Evolutionary conservation across 1,140 invertebrate genomes (phyloP).

Genomic region (Popillia japonica): DNA sequence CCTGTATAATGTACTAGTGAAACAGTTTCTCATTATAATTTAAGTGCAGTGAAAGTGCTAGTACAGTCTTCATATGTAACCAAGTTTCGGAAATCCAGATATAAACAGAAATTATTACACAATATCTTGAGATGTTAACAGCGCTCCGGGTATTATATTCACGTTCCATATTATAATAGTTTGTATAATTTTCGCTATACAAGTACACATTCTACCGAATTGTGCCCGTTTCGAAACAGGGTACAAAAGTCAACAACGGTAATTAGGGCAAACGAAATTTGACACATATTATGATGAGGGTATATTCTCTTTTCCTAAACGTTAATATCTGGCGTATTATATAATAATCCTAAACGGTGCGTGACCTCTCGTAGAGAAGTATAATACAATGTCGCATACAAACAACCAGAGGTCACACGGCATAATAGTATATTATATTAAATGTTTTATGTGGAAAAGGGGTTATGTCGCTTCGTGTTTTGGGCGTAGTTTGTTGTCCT

Average conservation of each 20-base stretch:
- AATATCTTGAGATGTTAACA: background rate
- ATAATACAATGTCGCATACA: background rate
- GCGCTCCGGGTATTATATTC: background rate
- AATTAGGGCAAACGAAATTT: constrained; percentile 27
- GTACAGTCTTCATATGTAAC: no score
- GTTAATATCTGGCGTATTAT: constrained; percentile 23
- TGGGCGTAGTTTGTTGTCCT: background rate
- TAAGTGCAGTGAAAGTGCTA: no score
- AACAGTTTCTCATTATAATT: no score
- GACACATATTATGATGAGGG: constrained; percentile 33
- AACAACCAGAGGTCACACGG: background rate
- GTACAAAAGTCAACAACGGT: constrained; percentile 26
- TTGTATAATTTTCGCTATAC: no score
- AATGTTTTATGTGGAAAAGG: background rate
- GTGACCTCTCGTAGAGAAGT: background rate
- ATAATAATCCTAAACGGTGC: constrained; percentile 1
- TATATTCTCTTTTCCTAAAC: background rate
- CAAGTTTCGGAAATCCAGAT: background rate
- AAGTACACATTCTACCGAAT: background rate
- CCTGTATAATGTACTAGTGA: no score
- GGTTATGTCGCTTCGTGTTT: background rate
- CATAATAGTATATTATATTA: background rate
- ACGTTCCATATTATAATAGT: background rate
- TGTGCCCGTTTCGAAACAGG: background rate
- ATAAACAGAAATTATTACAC: background rate